Conservation (phyloP, 2,797 vertebrate genomes). For the Trachurus trachurus region DNA sequence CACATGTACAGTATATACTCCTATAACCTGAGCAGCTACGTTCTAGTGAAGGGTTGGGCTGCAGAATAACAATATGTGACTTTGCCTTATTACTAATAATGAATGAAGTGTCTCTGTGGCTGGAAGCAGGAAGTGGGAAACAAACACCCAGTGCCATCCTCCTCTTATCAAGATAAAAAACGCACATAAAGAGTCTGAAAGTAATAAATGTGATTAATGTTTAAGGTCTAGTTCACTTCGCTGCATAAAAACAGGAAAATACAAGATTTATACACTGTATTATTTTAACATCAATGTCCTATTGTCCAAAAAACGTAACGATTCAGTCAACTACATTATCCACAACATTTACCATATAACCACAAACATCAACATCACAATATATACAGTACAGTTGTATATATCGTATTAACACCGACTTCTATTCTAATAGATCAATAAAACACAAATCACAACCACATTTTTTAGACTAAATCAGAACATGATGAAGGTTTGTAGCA, state of each 20-base stretch:
- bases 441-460: conserved; percentile 25
- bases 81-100: background rate
- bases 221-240: background rate
- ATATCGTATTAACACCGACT: background rate
- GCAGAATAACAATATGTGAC: no score
- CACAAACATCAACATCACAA: background rate
- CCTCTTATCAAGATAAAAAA: background rate
- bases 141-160: background rate
- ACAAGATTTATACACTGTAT: background rate
- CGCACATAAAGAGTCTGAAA: background rate
- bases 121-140: background rate
- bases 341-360: background rate
- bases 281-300: background rate
- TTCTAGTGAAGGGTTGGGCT: background rate
- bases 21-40: no score
- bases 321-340: background rate
- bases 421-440: conserved; percentile 5
- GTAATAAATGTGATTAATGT: background rate
- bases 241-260: background rate
- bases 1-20: background rate
- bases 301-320: background rate
- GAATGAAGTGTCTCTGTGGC: background rate
- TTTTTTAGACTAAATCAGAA: background rate
- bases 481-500: background rate
- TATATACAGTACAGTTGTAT: background rate